phyloP scores from a whole-genome alignment of 53 echinoderm and acorn worm species.

The Antedon mediterranea region DNA sequence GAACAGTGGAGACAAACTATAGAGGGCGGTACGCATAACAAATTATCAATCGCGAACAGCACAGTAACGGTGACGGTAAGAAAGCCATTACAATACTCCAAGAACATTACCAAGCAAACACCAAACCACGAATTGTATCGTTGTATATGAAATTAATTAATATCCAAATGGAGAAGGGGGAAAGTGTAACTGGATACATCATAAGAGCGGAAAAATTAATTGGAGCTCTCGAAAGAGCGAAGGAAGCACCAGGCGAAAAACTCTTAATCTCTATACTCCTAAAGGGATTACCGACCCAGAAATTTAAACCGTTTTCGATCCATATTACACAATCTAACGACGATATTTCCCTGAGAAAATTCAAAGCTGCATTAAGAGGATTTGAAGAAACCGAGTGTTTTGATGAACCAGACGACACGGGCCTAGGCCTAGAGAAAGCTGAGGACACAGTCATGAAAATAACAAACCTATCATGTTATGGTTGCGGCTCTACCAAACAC shows the following conservation, averaged over 20 bases:
- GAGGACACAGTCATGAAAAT: too few relatives aligned
- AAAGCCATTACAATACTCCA: slow-evolving; percentile 11
- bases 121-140: slow-evolving; percentile 11
- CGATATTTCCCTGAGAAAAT: not conserved
- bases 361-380: not conserved
- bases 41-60: too few relatives aligned
- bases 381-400: too few relatives aligned
- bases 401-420: too few relatives aligned
- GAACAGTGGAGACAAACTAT: too few relatives aligned
- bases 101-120: not conserved
- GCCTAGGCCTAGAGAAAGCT: too few relatives aligned
- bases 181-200: slow-evolving; percentile 18
- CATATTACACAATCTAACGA: not conserved
- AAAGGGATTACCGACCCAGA: not conserved
- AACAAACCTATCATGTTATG: too few relatives aligned
- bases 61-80: slow-evolving; percentile 15
- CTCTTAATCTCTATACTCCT: slow-evolving; percentile 1
- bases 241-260: not conserved
- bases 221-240: not conserved
- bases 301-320: slow-evolving; percentile 3
- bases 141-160: slow-evolving; percentile 8
- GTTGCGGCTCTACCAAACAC: too few relatives aligned
- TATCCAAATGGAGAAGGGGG: slow-evolving; percentile 3
- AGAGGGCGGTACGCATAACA: too few relatives aligned
- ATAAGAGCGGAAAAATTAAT: slow-evolving; percentile 14